These are phyloP conservation scores for Apteryx mantelli DNA, from an alignment of 2,113 vertebrate species.

Conservation along the genomic window DNA sequence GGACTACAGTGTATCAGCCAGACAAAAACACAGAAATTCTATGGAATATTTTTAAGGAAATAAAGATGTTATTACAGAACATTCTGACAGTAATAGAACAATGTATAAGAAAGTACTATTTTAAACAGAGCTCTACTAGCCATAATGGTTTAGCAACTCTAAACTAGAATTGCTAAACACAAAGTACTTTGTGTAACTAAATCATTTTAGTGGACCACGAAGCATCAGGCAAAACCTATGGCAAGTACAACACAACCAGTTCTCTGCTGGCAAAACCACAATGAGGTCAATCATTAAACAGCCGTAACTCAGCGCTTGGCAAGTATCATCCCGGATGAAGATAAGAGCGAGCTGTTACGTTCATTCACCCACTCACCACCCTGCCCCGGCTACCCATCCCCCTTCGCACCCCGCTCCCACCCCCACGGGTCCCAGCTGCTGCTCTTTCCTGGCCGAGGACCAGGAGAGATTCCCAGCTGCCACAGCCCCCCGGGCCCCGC, in stretches of 20 bases:
- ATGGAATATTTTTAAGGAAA: background rate
- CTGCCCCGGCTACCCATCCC: background rate
- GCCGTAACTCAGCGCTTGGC: background rate
- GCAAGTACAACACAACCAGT: background rate
- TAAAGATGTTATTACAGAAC: background rate
- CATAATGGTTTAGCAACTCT: background rate
- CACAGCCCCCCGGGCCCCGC: background rate
- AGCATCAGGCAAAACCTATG: background rate
- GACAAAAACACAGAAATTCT: background rate
- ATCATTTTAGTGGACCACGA: background rate
- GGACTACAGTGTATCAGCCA: background rate
- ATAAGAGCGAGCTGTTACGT: background rate
- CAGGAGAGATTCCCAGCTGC: background rate
- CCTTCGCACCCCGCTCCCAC: accelerated
- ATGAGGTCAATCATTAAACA: slow-evolving; percentile 45
- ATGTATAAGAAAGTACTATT: background rate
- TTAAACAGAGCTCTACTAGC: background rate
- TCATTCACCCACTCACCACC: background rate
- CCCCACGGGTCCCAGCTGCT: background rate
- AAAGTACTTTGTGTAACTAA: background rate
- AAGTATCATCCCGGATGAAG: background rate
- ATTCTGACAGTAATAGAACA: background rate
- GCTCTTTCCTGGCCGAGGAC: background rate
- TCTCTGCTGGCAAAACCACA: background rate
- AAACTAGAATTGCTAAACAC: background rate